phyloP scores from a whole-genome alignment of 2,888 invertebrate genomes.

The Hemicrepidius hirtus region DNA sequence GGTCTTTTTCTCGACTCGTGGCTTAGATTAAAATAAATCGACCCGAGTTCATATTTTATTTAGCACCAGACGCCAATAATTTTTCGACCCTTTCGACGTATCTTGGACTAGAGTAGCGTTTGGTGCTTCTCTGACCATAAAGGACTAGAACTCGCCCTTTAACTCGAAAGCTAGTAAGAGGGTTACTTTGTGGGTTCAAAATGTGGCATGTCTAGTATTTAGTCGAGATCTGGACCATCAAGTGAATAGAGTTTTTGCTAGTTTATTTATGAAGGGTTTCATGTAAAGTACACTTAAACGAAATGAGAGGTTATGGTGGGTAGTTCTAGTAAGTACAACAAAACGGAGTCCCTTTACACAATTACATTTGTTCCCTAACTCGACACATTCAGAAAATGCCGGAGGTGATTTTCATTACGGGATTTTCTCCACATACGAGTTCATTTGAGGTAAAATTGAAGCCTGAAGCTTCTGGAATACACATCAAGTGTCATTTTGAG shows the following conservation, averaged over 20 bases:
- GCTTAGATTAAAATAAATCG: conserved; percentile 42
- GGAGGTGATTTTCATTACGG: conserved; percentile 39
- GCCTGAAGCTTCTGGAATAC: neutral
- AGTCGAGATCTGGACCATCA: neutral
- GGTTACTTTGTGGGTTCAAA: conserved; percentile 11
- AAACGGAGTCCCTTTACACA: conserved; percentile 20
- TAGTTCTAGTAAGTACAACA: conserved; percentile 35
- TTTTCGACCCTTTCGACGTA: conserved; percentile 6
- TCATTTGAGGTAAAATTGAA: neutral
- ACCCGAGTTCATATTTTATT: conserved; percentile 38
- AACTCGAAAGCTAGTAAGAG: neutral
- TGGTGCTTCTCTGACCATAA: neutral
- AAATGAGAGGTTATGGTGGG: conserved; percentile 8
- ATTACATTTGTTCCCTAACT: conserved; percentile 39
- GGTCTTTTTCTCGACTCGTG: conserved; percentile 6
- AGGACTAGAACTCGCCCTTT: neutral
- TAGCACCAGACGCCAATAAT: conserved; percentile 15
- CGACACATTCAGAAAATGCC: conserved; percentile 33
- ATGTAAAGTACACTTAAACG: neutral
- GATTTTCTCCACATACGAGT: conserved; percentile 13
- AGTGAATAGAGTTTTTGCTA: conserved; percentile 20
- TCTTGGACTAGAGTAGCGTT: conserved; percentile 5
- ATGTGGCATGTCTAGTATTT: conserved; percentile 5
- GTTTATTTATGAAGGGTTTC: conserved; percentile 24
- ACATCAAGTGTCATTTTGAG: conserved; percentile 13